A percentile compares a stretch with the other conserved stretches of the same genome.
Evolutionary conservation across 2,888 invertebrate genomes (phyloP).

Genomic region (Drosophila hamatofila): DNA sequence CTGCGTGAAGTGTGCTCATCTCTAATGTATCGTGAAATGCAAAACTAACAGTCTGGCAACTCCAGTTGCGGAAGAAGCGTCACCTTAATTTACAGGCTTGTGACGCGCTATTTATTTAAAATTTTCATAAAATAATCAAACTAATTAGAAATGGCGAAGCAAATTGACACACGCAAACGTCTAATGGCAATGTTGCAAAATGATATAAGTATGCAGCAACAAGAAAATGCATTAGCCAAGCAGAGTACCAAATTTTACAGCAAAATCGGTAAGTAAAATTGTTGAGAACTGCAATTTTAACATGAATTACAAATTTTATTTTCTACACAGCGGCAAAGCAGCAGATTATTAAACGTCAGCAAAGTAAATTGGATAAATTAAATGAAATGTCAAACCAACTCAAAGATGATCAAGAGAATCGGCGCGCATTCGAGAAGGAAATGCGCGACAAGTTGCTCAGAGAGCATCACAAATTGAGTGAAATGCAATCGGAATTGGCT

Average conservation of each 20-base stretch:
- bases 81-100: neutral
- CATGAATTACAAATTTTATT: neutral
- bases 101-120: slow-evolving; percentile 25
- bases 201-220: slow-evolving; percentile 25
- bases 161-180: slow-evolving; percentile 37
- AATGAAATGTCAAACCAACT: neutral
- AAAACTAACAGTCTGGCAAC: slow-evolving; percentile 41
- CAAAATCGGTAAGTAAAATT: slow-evolving; percentile 36
- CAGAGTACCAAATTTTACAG: slow-evolving; percentile 27
- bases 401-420: slow-evolving; percentile 26
- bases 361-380: slow-evolving; percentile 23
- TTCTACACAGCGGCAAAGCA: neutral
- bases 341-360: slow-evolving; percentile 20
- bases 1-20: slow-evolving; percentile 9
- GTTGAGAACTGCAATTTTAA: neutral
- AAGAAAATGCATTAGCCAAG: slow-evolving; percentile 35
- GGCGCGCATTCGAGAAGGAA: slow-evolving; percentile 8
- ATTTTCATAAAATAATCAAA: neutral
- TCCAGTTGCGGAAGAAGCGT: slow-evolving; percentile 21
- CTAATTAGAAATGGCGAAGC: slow-evolving; percentile 19
- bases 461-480: slow-evolving; percentile 16
- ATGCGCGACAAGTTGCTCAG: slow-evolving; percentile 32
- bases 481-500: slow-evolving; percentile 21
- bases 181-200: slow-evolving; percentile 37
- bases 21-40: neutral